Percentiles rank a stretch among this genome's conserved stretches.
phyloP scores from a whole-genome alignment of 2,888 invertebrate species.

The Leucophenga maculata region DNA sequence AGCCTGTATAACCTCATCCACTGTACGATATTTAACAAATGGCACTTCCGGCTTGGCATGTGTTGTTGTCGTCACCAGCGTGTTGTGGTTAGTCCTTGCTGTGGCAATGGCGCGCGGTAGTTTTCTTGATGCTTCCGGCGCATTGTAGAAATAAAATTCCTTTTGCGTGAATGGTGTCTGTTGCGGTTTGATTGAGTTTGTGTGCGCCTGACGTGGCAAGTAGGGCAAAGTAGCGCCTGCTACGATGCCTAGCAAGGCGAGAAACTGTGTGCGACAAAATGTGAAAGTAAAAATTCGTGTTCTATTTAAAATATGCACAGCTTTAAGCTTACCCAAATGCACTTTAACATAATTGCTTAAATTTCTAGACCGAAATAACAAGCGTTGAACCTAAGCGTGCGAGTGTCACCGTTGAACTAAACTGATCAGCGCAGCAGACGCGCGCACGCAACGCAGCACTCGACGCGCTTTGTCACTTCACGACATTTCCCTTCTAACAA shows the following conservation, averaged over 20 bases:
- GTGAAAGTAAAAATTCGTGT: not conserved
- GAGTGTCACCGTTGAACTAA: constrained; percentile 12
- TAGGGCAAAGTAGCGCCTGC: constrained; percentile 38
- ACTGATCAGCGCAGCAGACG: not conserved
- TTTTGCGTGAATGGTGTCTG: constrained; percentile 23
- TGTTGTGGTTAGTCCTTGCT: constrained; percentile 43
- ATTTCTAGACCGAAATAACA: not conserved
- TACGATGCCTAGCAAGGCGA: constrained; percentile 44
- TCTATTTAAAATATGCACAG: not conserved
- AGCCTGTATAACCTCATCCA: constrained; percentile 38
- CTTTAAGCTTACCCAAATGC: constrained; percentile 44
- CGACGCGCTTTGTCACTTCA: not conserved
- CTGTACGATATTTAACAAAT: constrained; percentile 45
- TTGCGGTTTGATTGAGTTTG: constrained; percentile 7
- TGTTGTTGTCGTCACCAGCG: constrained; percentile 4
- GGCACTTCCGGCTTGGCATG: constrained; percentile 46
- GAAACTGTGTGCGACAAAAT: constrained; percentile 39
- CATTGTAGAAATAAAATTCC: constrained; percentile 51
- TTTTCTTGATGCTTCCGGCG: constrained; percentile 43
- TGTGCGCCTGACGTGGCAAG: constrained; percentile 38
- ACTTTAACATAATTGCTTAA: constrained; percentile 34
- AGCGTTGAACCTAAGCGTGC: not conserved
- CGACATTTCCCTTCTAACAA: not conserved
- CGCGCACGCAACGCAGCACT: not conserved
- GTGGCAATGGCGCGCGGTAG: constrained; percentile 45